Evolutionary conservation across 2,888 invertebrate genomes (phyloP).

Genomic region (Ectemnius continuus): DNA sequence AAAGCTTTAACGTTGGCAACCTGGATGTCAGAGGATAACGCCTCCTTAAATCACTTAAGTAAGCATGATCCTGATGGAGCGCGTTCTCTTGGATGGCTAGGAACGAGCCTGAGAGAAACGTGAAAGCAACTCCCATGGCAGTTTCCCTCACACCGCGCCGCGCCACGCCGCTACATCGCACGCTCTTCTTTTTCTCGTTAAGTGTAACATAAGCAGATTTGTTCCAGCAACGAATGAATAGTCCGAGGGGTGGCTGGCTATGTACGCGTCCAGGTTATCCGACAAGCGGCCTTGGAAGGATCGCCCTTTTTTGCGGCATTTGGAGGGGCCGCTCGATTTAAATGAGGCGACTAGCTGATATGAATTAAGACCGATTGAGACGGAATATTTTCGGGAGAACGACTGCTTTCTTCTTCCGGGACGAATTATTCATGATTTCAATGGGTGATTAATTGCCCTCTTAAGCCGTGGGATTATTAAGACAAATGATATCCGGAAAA

Average conservation of each 20-base stretch:
- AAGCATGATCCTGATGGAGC: conserved; percentile 54
- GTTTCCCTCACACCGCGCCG: neutral
- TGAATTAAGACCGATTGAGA: conserved; percentile 58
- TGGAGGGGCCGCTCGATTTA: conserved; percentile 46
- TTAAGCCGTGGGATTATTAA: conserved; percentile 61
- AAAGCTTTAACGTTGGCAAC: conserved; percentile 24
- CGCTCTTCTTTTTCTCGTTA: neutral
- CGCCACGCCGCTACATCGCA: neutral
- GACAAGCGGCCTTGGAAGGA: too few species aligned
- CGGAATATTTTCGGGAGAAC: conserved; percentile 56
- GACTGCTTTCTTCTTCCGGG: conserved; percentile 35
- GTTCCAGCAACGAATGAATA: too few species aligned
- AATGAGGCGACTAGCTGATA: conserved; percentile 51
- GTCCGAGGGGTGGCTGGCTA: neutral
- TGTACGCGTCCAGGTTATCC: too few species aligned
- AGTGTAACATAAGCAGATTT: neutral
- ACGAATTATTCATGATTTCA: conserved; percentile 62
- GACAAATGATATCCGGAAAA: conserved; percentile 48
- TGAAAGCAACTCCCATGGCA: neutral
- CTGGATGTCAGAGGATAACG: conserved; percentile 48
- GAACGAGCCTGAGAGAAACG: conserved; percentile 27
- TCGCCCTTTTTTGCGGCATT: too few species aligned
- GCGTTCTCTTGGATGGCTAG: conserved; percentile 26
- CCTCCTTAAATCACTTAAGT: conserved; percentile 58
- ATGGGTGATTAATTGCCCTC: conserved; percentile 61